These are phyloP conservation scores for Spisula subtruncata DNA, from an alignment of 2,888 invertebrate species.

Conservation along the genomic window DNA sequence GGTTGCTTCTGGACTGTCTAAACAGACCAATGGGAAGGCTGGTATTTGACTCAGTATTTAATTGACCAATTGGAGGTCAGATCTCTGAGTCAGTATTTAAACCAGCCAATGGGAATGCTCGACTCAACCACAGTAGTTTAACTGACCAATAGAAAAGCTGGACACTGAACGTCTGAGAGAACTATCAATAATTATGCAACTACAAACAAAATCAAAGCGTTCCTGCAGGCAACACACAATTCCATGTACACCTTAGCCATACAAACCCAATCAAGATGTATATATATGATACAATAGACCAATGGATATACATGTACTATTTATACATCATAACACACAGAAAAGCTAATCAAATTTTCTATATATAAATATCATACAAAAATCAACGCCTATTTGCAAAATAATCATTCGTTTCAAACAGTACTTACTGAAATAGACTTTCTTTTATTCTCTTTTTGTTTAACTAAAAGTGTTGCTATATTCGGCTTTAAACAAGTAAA, in stretches of 20 bases:
- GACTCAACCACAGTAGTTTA: no score
- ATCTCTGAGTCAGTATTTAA: no score
- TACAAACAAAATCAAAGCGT: neutral
- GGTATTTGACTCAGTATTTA: no score
- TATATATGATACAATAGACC: neutral
- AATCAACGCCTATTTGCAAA: slow-evolving; percentile 19
- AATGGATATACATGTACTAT: neutral
- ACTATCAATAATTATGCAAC: neutral
- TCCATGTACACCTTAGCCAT: neutral
- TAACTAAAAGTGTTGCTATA: neutral
- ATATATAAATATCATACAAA: slow-evolving; percentile 22
- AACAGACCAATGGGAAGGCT: no score
- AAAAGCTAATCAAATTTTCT: slow-evolving; percentile 40
- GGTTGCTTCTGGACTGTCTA: no score
- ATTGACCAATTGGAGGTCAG: no score
- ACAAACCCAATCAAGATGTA: neutral
- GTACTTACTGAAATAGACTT: slow-evolving; percentile 30
- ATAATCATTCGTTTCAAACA: slow-evolving; percentile 12
- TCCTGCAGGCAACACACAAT: neutral
- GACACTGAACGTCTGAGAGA: neutral
- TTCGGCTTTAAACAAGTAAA: slow-evolving; percentile 37
- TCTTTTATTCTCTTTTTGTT: slow-evolving; percentile 21
- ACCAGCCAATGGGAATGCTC: no score
- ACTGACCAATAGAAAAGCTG: no score
- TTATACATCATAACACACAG: neutral